Evolutionary conservation across 2,113 vertebrate genomes (phyloP).

Genomic region (Gnathonemus longibarbis): DNA sequence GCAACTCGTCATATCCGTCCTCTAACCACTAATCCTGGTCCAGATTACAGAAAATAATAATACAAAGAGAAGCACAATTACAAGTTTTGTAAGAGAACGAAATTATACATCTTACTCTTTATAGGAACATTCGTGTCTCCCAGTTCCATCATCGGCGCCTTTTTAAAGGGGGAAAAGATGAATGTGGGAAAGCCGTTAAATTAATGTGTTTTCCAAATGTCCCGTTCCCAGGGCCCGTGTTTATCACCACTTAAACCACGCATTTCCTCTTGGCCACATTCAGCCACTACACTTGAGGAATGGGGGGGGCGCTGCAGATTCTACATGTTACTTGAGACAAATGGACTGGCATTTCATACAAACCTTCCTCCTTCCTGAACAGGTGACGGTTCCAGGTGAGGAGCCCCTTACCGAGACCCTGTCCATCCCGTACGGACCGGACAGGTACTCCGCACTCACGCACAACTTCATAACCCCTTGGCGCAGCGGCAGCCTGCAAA

Average conservation of each 20-base stretch:
- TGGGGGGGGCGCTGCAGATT: neutral
- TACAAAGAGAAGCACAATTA: neutral
- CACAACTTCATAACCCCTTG: conserved; percentile 46
- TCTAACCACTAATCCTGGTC: neutral
- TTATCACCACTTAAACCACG: neutral
- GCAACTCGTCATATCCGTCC: neutral
- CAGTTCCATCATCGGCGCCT: neutral
- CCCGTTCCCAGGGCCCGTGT: neutral
- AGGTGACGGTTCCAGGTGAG: conserved; percentile 52
- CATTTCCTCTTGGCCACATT: neutral
- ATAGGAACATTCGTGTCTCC: neutral
- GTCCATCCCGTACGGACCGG: conserved; percentile 38
- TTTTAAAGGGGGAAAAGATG: neutral
- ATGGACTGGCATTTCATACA: neutral
- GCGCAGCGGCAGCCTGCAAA: neutral
- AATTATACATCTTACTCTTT: neutral
- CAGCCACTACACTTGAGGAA: neutral
- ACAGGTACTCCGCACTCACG: conserved; percentile 45
- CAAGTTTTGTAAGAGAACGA: neutral
- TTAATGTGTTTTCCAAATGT: neutral
- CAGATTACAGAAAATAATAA: neutral
- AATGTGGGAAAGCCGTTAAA: neutral
- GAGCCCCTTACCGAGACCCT: conserved; percentile 44
- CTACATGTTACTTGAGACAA: neutral
- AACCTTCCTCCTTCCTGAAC: conserved; percentile 11